Percentiles rank a stretch among this genome's conserved stretches.
phyloP scores from a whole-genome alignment of 92 coral and sea anemone species.

The Umimayanthus kanabou region DNA sequence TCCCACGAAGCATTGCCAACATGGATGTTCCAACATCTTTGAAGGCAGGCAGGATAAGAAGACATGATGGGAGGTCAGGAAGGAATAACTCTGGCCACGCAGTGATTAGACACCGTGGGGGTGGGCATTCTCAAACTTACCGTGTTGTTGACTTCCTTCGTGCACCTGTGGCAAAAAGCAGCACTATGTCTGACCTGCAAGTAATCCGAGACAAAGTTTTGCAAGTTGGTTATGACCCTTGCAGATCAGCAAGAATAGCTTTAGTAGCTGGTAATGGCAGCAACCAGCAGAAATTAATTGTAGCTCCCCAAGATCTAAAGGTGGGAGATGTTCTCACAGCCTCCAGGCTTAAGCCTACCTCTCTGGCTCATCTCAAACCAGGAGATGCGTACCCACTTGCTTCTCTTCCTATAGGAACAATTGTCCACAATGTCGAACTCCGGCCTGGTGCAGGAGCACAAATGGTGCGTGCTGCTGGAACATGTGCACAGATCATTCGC shows the following conservation, averaged over 20 bases:
- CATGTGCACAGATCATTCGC: conserved; percentile 92
- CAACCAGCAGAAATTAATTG: conserved; percentile 80
- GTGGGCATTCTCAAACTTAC: conserved; percentile 94
- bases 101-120: conserved; percentile 91
- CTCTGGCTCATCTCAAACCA: conserved; percentile 81
- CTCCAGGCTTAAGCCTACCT: conserved; percentile 81
- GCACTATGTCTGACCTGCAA: conserved; percentile 27
- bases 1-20: conserved; percentile 83
- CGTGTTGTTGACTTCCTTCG: conserved; percentile 90
- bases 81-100: conserved; percentile 86
- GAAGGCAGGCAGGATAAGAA: conserved; percentile 83
- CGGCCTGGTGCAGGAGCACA: conserved; percentile 95
- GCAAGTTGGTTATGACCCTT: conserved; percentile 94
- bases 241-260: conserved; percentile 95
- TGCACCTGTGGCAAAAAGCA: conserved; percentile 57
- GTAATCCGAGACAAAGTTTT: conserved; percentile 80
- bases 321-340: conserved; percentile 93
- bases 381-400: conserved; percentile 97
- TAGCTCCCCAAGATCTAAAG: conserved; percentile 89
- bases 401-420: conserved; percentile 84
- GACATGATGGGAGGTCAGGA: conserved; percentile 86
- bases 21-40: conserved; percentile 86
- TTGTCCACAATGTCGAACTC: conserved; percentile 93
- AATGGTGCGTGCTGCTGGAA: conserved; percentile 95
- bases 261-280: conserved; percentile 95